Evolutionary conservation across 2,113 vertebrate species (phyloP), one percentile per base, ranked within the genome.

Genomic region (Xyrauchen texanus): DNA sequence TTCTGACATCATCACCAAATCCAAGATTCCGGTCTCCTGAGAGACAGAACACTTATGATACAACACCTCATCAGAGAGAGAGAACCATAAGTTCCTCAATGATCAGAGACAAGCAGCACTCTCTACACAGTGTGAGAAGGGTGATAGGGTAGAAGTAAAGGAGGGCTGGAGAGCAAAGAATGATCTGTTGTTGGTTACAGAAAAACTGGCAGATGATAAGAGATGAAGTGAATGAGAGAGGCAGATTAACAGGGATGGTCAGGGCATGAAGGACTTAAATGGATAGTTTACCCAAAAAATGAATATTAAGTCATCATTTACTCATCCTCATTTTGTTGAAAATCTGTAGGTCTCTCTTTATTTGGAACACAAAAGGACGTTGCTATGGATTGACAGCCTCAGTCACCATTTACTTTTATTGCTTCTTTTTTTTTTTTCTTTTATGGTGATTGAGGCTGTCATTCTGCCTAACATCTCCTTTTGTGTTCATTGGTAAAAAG

Each of bases 61-160:
- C 7, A 62, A 74, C 71, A 63, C 58, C 69, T 72, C 69, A 71
- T 71, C 11, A 58, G 34, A 57, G 12, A 15, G 15, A 45, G 52
- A n/a, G 57, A 74, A 45, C 4, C 13, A 60, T 44, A 3, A 3
- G 21, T 3, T 3, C 21, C 21, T 34, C 21, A 34, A 1, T 34
- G 70, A 72, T 60, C 70, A 60, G 70, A 46, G 13, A 45, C 15
- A 60, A 60, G n/a, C 21, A 21, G 44, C 44, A 72, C 70, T 58
- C 53, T 13, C 13, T 72, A 6, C 21, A 71, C 6, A 69, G 3
- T 6, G 10, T 42, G 16, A 71, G 12, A 58, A 7, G 10, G 4
- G 57, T 61, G 58, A 74, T 51, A 10, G 2, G 16, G 13, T 46
- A 58, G 51, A 6, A 70, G 68, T 34, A 34, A 34, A 70, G 21